Evolutionary conservation across 2,888 invertebrate genomes (phyloP).

Genomic region (Dusona sp.): DNA sequence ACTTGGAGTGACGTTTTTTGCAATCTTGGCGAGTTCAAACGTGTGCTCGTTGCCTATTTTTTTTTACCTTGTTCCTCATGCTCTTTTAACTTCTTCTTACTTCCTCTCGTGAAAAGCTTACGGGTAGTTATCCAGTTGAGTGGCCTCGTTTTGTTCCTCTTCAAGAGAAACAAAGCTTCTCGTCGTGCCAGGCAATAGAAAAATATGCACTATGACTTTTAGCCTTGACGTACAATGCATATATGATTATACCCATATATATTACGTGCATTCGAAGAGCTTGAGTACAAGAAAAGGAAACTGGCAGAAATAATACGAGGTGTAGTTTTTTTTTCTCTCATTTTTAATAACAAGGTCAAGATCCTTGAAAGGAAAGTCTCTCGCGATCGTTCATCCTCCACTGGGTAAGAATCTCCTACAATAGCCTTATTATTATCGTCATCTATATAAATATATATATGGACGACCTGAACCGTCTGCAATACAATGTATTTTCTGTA

Average conservation of each 20-base stretch:
- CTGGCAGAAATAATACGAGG: constrained; percentile 42
- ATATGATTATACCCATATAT: neutral
- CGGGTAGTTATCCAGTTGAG: constrained; percentile 47
- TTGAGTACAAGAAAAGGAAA: constrained; percentile 31
- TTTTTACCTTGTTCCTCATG: neutral
- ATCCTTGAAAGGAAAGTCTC: constrained; percentile 30
- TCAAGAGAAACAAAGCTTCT: constrained; percentile 48
- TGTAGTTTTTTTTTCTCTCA: constrained; percentile 11
- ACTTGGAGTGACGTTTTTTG: neutral
- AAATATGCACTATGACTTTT: constrained; percentile 53
- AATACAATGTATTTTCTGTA: constrained; percentile 29
- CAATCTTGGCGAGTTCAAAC: constrained; percentile 47
- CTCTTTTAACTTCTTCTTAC: neutral
- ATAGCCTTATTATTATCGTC: constrained; percentile 36
- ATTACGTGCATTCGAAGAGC: constrained; percentile 15
- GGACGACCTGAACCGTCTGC: neutral
- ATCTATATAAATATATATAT: constrained; percentile 8
- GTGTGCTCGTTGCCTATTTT: constrained; percentile 33
- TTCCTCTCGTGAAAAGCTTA: constrained; percentile 29
- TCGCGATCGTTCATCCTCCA: constrained; percentile 34
- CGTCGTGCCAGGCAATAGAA: constrained; percentile 21
- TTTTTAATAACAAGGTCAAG: constrained; percentile 51
- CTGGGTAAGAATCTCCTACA: constrained; percentile 12
- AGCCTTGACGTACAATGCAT: constrained; percentile 14
- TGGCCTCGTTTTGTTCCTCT: constrained; percentile 56